Conservation (phyloP, 2,888 invertebrate species). For the Ornithoptera alexandrae region DNA sequence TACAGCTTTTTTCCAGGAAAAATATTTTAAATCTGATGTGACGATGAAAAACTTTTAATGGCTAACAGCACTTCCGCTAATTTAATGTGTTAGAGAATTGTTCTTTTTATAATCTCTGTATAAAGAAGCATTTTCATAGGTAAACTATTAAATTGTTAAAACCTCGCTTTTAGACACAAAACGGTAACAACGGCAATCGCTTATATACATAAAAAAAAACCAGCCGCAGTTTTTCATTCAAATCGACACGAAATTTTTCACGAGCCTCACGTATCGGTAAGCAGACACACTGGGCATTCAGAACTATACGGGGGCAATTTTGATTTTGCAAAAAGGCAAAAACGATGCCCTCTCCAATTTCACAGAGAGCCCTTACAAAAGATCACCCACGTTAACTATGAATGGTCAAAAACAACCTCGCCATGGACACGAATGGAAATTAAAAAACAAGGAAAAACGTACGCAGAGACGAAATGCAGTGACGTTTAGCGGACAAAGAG, state of each 20-base stretch:
- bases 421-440: constrained; percentile 67
- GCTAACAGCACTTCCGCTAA: not conserved
- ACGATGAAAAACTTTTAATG: not conserved
- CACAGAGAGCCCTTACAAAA: constrained; percentile 75
- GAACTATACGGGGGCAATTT: constrained; percentile 57
- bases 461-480: constrained; percentile 43
- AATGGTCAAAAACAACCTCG: constrained; percentile 72
- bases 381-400: constrained; percentile 78
- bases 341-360: constrained; percentile 72
- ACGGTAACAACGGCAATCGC: constrained; percentile 9
- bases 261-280: constrained; percentile 27
- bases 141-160: not conserved
- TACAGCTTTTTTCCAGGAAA: too few species aligned
- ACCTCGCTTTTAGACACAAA: constrained; percentile 7
- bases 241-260: constrained; percentile 23
- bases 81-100: not conserved
- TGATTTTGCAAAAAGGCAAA: constrained; percentile 70
- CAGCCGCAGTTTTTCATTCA: constrained; percentile 16
- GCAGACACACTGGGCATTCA: constrained; percentile 48
- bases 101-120: not conserved
- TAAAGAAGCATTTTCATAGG: not conserved
- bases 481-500: constrained; percentile 19
- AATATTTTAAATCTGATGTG: not conserved
- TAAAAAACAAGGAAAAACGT: constrained; percentile 67
- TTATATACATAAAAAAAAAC: constrained; percentile 11